A percentile compares a stretch with the other conserved stretches of the same genome.
Evolutionary conservation across 2,797 vertebrate genomes (phyloP).

Genomic region (Gallirallus australis): DNA sequence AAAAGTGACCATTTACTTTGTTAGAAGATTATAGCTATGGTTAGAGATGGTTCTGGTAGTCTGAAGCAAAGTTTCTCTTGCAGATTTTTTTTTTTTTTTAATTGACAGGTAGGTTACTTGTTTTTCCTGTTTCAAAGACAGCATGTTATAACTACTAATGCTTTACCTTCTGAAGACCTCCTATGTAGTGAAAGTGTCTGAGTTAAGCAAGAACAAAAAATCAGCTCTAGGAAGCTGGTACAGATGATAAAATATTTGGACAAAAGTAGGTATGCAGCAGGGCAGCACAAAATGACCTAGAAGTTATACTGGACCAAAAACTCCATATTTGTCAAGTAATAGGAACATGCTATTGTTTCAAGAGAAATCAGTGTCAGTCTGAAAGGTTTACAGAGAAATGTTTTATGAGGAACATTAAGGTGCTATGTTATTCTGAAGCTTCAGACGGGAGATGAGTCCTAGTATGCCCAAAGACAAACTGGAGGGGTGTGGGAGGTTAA

Average conservation of each 20-base stretch:
- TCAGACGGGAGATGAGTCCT: background rate
- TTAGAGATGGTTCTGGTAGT: background rate
- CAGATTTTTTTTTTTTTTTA: background rate
- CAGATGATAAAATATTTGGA: background rate
- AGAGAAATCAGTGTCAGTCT: background rate
- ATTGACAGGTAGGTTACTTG: background rate
- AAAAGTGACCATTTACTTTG: background rate
- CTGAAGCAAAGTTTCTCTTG: background rate
- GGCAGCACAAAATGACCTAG: background rate
- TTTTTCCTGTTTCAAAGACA: background rate
- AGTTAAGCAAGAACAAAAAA: background rate
- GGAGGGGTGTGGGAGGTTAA: background rate
- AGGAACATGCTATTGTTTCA: background rate
- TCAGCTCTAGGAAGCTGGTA: background rate
- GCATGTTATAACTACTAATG: background rate
- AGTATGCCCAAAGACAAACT: background rate
- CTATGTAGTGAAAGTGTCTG: background rate
- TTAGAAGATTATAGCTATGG: background rate
- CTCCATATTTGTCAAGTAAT: background rate
- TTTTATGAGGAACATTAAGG: background rate
- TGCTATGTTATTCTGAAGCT: background rate
- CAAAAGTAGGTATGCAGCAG: background rate
- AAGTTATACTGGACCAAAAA: background rate
- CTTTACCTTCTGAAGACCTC: background rate
- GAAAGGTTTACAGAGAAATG: background rate